These are phyloP conservation scores for Petrocephalus schoutedeni DNA, from an alignment of 2,797 vertebrate species.

Conservation along the genomic window DNA sequence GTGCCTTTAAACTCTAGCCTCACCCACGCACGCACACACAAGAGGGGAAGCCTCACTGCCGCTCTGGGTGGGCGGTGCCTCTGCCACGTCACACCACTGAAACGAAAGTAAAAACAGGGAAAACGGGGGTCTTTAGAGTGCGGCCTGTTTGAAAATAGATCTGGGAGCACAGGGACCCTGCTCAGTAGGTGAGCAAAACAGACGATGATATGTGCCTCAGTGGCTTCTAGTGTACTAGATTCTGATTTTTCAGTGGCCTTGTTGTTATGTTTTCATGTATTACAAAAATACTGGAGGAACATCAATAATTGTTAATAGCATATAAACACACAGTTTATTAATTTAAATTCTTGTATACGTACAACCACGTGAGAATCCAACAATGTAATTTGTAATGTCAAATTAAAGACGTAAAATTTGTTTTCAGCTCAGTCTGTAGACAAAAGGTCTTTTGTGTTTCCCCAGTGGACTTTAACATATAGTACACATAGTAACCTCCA, in stretches of 20 bases:
- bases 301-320: background rate
- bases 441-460: background rate
- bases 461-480: background rate
- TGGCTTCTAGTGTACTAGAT: background rate
- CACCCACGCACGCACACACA: background rate
- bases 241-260: background rate
- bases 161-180: background rate
- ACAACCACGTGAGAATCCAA: background rate
- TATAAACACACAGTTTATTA: background rate
- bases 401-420: background rate
- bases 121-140: background rate
- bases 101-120: background rate
- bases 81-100: background rate
- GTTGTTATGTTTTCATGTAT: background rate
- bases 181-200: background rate
- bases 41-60: background rate
- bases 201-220: background rate
- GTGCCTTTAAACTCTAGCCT: conserved; percentile 3
- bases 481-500: background rate
- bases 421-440: background rate
- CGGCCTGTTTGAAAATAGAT: conserved; percentile 6
- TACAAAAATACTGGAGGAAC: background rate
- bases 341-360: background rate
- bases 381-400: background rate
- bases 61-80: background rate